Base-by-base conservation (phyloP, 92 coral and sea anemone genomes). In the Porites divaricata region DNA sequence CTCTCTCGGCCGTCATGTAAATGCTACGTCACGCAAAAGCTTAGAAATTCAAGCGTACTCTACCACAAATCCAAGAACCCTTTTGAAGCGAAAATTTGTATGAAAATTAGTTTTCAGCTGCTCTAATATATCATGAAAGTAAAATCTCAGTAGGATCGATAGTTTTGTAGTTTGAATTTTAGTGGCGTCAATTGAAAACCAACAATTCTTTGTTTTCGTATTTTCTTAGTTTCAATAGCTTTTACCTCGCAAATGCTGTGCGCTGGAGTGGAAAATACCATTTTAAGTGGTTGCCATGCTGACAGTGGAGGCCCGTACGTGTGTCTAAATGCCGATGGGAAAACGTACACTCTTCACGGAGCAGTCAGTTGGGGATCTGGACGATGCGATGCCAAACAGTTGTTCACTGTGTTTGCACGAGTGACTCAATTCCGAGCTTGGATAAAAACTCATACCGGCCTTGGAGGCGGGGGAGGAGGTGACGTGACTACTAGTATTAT, bases 221-320 rank as follows among this genome's bases (percentile, higher is more conserved):
- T 56, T 25, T 16, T 50, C 7, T 56, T 9, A 81, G 85, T 81
- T 41, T 1, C 69, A 11, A 72, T 72, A 17, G 49, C 51, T 59
- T 51, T 92, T 7, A 92, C 95, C 19, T 62, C 72, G 3, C 87
- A 85, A 28, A 92, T 89, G 95, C 65, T 92, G 49, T 92, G 95
- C 81, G 93, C 87, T 10, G 93, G 95, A 51, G 95, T 89, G 6
- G 93, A 92, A 9, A 80, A 89, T 45, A 89, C 93, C 58, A 87
- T 67, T 49, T 75, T 81, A 25, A 84, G 93, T 64, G 93, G 93
- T 87, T 92, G 95, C 74, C 92, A 89, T 87, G 95, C 93, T 84
- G 95, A 92, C 85, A 92, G 93, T 68, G 95, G 95, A 49, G 95
- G 93, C 1, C 93, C 91, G 15, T 92, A 81, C 50, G 93, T 84